A percentile compares a stretch with the other conserved stretches of the same genome.
These are phyloP conservation scores for Etheostoma nigrum DNA, from an alignment of 2,797 vertebrate species.

Conservation along the genomic window DNA sequence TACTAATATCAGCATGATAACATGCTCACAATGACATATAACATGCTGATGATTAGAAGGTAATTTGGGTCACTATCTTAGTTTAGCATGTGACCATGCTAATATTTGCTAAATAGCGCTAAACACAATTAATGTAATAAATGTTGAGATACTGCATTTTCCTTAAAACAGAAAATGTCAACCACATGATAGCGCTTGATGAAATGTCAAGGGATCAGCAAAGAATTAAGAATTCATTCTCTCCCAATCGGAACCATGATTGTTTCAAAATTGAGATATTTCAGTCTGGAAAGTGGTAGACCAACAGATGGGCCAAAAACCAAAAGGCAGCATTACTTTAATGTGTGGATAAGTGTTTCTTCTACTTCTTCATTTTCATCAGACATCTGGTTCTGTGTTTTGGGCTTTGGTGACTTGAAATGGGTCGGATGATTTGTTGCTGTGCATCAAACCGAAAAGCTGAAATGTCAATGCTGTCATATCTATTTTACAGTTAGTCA, in stretches of 20 bases:
- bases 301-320: not conserved
- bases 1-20: no score
- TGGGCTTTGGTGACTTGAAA: not conserved
- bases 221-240: not conserved
- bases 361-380: not conserved
- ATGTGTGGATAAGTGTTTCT: not conserved
- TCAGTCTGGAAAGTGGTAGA: not conserved
- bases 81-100: not conserved
- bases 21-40: no score
- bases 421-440: not conserved
- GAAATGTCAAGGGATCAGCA: not conserved
- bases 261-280: not conserved
- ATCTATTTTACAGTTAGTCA: conserved; percentile 17
- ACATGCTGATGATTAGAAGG: no score
- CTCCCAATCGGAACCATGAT: no score
- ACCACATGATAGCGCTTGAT: not conserved
- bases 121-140: not conserved
- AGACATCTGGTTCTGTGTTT: conserved; percentile 15
- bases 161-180: not conserved
- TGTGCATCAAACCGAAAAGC: not conserved
- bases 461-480: conserved; percentile 11
- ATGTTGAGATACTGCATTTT: not conserved
- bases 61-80: not conserved
- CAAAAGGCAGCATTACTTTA: not conserved
- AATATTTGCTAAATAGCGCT: no score